These are phyloP conservation scores for Paramormyrops hopkinsi DNA, from an alignment of 2,797 vertebrate species.

Conservation along the genomic window DNA sequence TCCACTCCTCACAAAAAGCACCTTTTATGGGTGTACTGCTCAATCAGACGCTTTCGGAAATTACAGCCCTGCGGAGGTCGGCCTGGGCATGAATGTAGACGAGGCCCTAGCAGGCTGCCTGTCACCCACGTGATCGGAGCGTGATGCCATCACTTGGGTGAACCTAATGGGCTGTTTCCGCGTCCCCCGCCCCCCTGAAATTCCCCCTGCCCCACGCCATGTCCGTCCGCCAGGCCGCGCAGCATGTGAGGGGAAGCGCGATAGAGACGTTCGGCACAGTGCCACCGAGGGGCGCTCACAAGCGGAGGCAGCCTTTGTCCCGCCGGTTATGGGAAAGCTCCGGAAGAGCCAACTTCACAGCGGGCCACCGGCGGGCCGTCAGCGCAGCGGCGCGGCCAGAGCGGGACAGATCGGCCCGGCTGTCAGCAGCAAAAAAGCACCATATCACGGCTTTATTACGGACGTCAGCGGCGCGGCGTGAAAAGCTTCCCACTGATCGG, in stretches of 20 bases:
- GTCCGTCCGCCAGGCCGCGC: background rate
- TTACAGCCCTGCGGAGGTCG: background rate
- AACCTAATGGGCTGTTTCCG: background rate
- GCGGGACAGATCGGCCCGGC: conserved; percentile 52
- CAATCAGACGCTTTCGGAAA: conserved; percentile 36
- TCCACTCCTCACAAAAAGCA: conserved; percentile 27
- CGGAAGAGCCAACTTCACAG: conserved; percentile 36
- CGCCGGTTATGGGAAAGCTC: conserved; percentile 36
- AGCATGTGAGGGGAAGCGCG: conserved; percentile 24
- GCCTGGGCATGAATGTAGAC: conserved; percentile 1
- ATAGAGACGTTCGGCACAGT: conserved; percentile 36
- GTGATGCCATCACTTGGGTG: background rate
- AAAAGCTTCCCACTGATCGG: conserved; percentile 44
- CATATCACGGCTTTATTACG: conserved; percentile 46
- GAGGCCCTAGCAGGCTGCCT: background rate
- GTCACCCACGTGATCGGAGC: background rate
- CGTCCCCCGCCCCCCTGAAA: background rate
- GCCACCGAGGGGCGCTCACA: conserved; percentile 27
- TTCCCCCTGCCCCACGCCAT: background rate
- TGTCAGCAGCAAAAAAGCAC: conserved; percentile 55
- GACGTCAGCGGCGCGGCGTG: conserved; percentile 54
- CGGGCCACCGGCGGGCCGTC: conserved; percentile 37
- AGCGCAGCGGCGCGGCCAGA: conserved; percentile 31
- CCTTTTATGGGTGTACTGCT: conserved; percentile 32
- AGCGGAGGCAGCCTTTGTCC: conserved; percentile 29